These are phyloP conservation scores for Microctenopoma stevenorrisi DNA, from an alignment of 2,797 vertebrate genomes.

Conservation along the genomic window DNA sequence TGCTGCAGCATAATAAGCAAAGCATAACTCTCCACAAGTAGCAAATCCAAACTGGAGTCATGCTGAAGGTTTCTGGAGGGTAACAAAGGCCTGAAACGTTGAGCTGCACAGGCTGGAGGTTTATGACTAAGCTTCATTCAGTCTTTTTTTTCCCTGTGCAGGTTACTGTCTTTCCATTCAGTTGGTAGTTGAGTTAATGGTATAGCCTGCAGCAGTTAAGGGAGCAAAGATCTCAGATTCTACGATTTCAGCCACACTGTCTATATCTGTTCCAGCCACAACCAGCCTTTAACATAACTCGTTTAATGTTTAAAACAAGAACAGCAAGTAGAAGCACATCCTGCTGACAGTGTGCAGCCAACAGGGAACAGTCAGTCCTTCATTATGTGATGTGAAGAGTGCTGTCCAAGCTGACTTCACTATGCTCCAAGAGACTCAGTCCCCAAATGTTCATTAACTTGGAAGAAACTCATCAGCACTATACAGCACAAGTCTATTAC, in stretches of 20 bases:
- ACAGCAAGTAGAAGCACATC: conserved; percentile 38
- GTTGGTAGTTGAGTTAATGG: conserved; percentile 12
- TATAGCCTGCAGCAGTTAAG: conserved; percentile 3
- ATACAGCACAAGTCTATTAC: conserved; percentile 53
- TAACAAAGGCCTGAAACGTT: conserved; percentile 25
- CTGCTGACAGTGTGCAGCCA: conserved; percentile 27
- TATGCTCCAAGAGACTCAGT: conserved; percentile 39
- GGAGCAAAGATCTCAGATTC: background rate
- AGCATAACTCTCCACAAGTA: conserved; percentile 30
- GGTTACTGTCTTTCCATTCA: conserved; percentile 16
- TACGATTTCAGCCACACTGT: background rate
- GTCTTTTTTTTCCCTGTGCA: conserved; percentile 18
- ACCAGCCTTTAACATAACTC: conserved; percentile 13
- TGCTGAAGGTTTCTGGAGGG: conserved; percentile 29
- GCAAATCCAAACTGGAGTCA: conserved; percentile 43
- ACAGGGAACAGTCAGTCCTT: conserved; percentile 45
- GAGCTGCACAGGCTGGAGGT: conserved; percentile 23
- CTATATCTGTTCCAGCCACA: conserved; percentile 5
- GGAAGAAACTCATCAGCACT: conserved; percentile 63
- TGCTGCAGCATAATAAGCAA: conserved; percentile 22
- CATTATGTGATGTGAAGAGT: conserved; percentile 32
- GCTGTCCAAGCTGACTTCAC: conserved; percentile 47
- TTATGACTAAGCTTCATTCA: conserved; percentile 27
- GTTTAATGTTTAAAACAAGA: conserved; percentile 37
- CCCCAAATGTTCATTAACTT: conserved; percentile 67